Conservation (phyloP, 2,113 vertebrate genomes). For the Murina feae region DNA sequence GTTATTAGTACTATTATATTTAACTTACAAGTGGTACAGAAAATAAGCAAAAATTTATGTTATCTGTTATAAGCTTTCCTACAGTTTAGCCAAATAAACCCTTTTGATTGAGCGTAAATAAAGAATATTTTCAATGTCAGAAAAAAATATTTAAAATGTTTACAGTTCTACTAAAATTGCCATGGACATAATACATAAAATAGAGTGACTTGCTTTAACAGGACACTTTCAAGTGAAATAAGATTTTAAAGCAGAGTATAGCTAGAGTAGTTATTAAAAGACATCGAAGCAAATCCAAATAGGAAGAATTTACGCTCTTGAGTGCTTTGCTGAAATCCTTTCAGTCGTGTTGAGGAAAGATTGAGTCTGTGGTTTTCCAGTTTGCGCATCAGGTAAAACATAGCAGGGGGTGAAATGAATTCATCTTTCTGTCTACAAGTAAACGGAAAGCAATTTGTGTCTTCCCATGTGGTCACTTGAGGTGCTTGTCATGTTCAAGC, state of each 20-base stretch:
- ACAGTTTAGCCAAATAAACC: background rate
- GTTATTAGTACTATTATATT: background rate
- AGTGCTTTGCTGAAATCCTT: constrained; percentile 62
- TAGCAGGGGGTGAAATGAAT: constrained; percentile 85
- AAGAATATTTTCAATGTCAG: constrained; percentile 27
- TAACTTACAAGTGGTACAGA: background rate
- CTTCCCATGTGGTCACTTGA: constrained; percentile 90
- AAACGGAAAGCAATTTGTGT: constrained; percentile 87
- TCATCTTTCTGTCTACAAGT: constrained; percentile 83
- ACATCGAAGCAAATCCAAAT: constrained; percentile 72
- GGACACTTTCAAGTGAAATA: constrained; percentile 61
- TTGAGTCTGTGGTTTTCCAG: constrained; percentile 73
- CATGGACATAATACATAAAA: constrained; percentile 58
- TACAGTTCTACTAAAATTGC: constrained; percentile 57
- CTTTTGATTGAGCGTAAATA: constrained; percentile 26
- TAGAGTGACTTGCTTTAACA: constrained; percentile 57
- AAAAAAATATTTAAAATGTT: constrained; percentile 49
- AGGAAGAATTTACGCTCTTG: constrained; percentile 64
- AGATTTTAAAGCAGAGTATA: constrained; percentile 36
- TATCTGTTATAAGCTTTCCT: background rate
- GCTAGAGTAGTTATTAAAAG: constrained; percentile 66
- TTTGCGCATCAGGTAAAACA: constrained; percentile 80
- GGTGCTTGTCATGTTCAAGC: constrained; percentile 88
- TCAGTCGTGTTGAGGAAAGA: constrained; percentile 64
- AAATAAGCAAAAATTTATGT: background rate